These are phyloP conservation scores for Zophobas morio DNA, from an alignment of 1,140 invertebrate genomes.

Conservation along the genomic window DNA sequence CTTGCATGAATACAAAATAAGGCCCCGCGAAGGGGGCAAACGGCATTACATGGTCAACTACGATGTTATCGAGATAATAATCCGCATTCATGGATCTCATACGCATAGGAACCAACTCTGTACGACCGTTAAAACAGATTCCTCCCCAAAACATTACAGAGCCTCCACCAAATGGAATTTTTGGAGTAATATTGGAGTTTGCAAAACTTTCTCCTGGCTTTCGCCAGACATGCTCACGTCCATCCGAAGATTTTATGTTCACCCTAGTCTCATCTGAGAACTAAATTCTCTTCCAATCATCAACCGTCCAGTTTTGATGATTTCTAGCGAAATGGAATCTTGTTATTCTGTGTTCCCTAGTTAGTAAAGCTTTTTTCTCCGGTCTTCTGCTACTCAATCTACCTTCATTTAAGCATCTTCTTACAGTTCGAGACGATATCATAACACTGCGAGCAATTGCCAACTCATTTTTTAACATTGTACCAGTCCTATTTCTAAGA, in stretches of 20 bases:
- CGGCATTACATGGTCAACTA: too few species aligned
- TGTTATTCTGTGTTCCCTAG: background rate
- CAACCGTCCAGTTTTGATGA: conserved; percentile 35
- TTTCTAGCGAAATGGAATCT: conserved; percentile 34
- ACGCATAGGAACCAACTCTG: conserved; percentile 35
- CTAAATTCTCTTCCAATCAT: conserved; percentile 42
- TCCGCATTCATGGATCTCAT: conserved; percentile 36
- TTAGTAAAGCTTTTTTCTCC: background rate
- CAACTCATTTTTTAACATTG: conserved; percentile 42
- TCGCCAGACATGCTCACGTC: conserved; percentile 42
- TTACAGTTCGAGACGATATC: background rate
- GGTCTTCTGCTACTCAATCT: too few species aligned
- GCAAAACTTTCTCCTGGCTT: conserved; percentile 50
- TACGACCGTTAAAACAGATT: conserved; percentile 25
- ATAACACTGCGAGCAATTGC: background rate
- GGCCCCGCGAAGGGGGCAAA: background rate
- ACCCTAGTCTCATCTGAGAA: conserved; percentile 38
- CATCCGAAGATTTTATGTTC: conserved; percentile 28
- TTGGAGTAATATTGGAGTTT: conserved; percentile 11
- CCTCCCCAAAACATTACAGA: conserved; percentile 45
- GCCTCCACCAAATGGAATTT: conserved; percentile 12
- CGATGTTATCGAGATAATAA: conserved; percentile 13
- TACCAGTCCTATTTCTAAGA: conserved; percentile 35
- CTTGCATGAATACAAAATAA: conserved; percentile 30
- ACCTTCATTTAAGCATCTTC: background rate